These are phyloP conservation scores for Urocolius indicus DNA, from an alignment of 2,113 vertebrate genomes.

Conservation along the genomic window DNA sequence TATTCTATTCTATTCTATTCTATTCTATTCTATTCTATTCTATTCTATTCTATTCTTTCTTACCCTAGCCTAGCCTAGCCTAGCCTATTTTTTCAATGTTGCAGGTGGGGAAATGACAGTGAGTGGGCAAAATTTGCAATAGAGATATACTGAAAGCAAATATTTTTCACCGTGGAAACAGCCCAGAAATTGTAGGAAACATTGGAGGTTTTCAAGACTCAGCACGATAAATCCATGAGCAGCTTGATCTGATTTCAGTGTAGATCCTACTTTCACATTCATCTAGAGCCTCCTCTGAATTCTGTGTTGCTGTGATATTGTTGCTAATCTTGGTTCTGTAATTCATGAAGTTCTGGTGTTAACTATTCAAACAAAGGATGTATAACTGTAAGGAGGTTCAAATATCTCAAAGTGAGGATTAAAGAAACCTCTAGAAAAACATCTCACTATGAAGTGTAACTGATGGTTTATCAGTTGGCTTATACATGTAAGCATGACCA, in stretches of 20 bases:
- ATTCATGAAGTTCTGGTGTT: not conserved
- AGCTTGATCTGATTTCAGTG: not conserved
- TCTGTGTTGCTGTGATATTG: not conserved
- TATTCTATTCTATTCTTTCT: not conserved
- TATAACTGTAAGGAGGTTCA: not conserved
- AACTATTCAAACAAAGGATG: not conserved
- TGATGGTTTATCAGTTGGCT: not conserved
- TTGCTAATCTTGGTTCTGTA: not conserved
- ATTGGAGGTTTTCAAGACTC: not conserved
- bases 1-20: not conserved
- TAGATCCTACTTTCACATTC: not conserved
- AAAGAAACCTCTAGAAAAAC: not conserved
- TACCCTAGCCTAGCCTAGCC: no score
- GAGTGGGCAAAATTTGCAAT: not conserved
- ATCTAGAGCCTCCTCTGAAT: not conserved
- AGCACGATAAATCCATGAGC: not conserved
- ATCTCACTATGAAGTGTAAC: not conserved
- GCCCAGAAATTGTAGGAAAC: not conserved
- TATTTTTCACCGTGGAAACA: not conserved
- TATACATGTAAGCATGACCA: not conserved
- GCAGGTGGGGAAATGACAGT: rapidly evolving
- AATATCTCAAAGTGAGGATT: not conserved
- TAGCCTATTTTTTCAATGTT: not conserved
- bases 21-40: not conserved
- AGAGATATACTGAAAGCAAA: not conserved